A percentile compares a stretch with the other conserved stretches of the same genome.
Conservation (phyloP, 2,113 vertebrate species). For the Tragelaphus imberbis region DNA sequence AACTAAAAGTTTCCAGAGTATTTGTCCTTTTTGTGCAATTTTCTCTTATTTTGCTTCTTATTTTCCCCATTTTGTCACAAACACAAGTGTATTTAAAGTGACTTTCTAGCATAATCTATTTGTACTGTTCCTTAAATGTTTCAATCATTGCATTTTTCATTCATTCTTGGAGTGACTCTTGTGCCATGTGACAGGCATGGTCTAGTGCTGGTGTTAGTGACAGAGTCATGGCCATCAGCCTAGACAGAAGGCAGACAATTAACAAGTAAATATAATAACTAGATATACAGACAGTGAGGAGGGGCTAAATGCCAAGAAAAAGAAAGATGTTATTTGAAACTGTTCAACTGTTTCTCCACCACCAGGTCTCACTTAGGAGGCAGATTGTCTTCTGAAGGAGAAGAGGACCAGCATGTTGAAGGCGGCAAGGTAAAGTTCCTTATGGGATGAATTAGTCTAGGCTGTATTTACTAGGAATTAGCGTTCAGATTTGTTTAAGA, state of each 20-base stretch:
- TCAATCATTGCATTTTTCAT: background rate
- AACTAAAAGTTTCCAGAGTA: background rate
- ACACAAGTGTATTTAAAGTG: background rate
- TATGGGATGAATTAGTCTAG: background rate
- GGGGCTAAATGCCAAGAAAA: background rate
- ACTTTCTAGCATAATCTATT: background rate
- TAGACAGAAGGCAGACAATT: no score
- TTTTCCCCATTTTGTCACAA: background rate
- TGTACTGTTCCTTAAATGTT: background rate
- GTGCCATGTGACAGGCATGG: background rate
- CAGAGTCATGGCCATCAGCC: background rate
- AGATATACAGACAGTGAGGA: fast-evolving
- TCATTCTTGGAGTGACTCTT: no score
- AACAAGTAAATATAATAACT: background rate
- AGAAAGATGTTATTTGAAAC: background rate
- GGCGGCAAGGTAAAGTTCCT: slow-evolving; percentile 27
- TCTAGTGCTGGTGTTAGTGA: background rate
- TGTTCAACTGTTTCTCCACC: background rate
- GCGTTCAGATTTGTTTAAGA: background rate
- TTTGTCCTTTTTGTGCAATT: background rate
- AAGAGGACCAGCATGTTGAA: background rate
- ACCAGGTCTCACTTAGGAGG: slow-evolving; percentile 39
- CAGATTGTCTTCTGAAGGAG: background rate
- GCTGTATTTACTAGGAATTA: background rate
- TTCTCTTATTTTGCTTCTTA: background rate